Conservation (phyloP, 2,888 invertebrate species). For the Brachyopa scutellaris region DNA sequence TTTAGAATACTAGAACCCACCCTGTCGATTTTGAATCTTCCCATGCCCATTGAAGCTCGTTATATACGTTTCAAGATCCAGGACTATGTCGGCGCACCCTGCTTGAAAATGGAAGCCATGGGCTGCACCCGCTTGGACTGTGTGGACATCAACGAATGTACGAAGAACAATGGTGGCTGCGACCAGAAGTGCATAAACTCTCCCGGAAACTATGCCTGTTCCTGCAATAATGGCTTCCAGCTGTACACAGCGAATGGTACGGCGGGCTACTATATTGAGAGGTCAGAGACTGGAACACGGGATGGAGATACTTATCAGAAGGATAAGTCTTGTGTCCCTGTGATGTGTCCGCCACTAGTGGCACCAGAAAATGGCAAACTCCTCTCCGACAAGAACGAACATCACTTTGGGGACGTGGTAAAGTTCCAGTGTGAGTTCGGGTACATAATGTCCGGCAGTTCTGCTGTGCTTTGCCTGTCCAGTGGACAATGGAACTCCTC, state of each 20-base stretch:
- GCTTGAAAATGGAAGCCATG: conserved; percentile 94
- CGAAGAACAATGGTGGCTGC: conserved; percentile 93
- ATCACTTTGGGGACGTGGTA: conserved; percentile 94
- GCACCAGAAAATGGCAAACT: conserved; percentile 93
- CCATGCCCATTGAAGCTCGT: conserved; percentile 95
- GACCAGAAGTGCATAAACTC: conserved; percentile 96
- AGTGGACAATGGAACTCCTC: conserved; percentile 97
- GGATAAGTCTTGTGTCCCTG: conserved; percentile 97
- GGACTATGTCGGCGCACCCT: conserved; percentile 94
- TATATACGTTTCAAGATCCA: conserved; percentile 93
- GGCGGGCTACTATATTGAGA: conserved; percentile 91
- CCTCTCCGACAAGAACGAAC: conserved; percentile 90
- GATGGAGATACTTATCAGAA: conserved; percentile 94
- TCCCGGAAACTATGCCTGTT: conserved; percentile 93
- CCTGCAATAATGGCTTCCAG: conserved; percentile 95
- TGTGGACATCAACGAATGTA: conserved; percentile 93
- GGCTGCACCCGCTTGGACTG: conserved; percentile 96
- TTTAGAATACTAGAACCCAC: conserved; percentile 95
- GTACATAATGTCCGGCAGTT: conserved; percentile 94
- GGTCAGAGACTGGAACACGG: conserved; percentile 91
- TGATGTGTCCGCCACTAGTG: conserved; percentile 91
- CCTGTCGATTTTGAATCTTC: conserved; percentile 94
- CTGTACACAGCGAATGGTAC: conserved; percentile 94
- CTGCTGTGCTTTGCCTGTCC: conserved; percentile 92
- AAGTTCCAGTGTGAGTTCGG: conserved; percentile 97